Evolutionary conservation across 2,888 invertebrate species (phyloP).

Genomic region (Trimorus sp.): DNA sequence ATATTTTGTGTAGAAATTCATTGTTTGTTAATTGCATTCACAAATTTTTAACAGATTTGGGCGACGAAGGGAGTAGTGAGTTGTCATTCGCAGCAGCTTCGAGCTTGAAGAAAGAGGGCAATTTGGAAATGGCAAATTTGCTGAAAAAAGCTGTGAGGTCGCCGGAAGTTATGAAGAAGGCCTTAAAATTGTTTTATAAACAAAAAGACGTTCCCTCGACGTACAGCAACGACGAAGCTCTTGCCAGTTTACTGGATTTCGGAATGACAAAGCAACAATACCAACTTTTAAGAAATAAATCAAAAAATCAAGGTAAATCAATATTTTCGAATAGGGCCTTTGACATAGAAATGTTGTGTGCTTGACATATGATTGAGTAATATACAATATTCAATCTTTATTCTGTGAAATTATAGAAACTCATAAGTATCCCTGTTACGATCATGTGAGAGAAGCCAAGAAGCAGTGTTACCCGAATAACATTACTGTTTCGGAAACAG

Average conservation of each 20-base stretch:
- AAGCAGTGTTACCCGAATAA: constrained; percentile 14
- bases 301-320: constrained; percentile 9
- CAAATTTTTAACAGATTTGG: neutral
- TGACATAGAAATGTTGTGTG: neutral
- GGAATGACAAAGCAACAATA: neutral
- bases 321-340: neutral
- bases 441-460: constrained; percentile 4
- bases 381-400: neutral
- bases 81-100: constrained; percentile 33
- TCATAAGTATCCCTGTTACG: neutral
- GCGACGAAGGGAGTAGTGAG: constrained; percentile 19
- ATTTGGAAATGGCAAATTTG: constrained; percentile 5
- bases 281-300: constrained; percentile 1
- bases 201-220: constrained; percentile 3
- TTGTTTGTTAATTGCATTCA: no score
- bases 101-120: constrained; percentile 16
- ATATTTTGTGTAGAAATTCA: no score
- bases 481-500: constrained; percentile 7
- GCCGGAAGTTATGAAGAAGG: constrained; percentile 7
- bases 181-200: neutral
- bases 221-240: neutral
- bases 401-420: constrained; percentile 2
- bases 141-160: neutral
- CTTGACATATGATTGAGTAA: neutral
- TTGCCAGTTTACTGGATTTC: constrained; percentile 1